phyloP scores from a whole-genome alignment of 2,888 invertebrate species.

The Eurytoma californica region DNA sequence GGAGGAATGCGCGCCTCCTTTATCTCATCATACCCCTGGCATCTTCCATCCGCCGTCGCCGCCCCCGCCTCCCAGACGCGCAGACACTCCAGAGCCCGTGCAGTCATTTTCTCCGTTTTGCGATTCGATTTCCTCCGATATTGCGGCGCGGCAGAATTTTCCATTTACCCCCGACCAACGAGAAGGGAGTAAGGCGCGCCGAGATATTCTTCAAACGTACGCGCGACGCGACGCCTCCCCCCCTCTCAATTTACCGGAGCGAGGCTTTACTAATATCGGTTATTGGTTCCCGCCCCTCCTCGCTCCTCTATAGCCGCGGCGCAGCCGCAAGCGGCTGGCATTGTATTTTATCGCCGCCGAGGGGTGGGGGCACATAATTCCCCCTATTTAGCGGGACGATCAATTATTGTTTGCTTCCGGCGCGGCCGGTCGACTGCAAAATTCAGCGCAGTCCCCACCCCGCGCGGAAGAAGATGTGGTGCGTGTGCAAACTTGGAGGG shows the following conservation, averaged over 20 bases:
- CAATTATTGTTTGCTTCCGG: slow-evolving; percentile 2
- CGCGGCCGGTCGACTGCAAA: neutral
- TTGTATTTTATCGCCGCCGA: slow-evolving; percentile 3
- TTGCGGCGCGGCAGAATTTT: slow-evolving; percentile 69
- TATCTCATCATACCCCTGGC: slow-evolving; percentile 50
- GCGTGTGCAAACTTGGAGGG: neutral
- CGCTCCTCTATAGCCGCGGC: neutral
- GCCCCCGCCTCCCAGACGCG: slow-evolving; percentile 11
- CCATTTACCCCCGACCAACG: slow-evolving; percentile 66
- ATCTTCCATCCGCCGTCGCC: slow-evolving; percentile 36
- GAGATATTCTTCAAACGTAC: slow-evolving; percentile 53
- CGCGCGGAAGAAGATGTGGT: neutral
- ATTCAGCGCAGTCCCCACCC: neutral
- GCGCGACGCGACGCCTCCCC: slow-evolving; percentile 25
- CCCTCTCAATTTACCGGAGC: slow-evolving; percentile 49
- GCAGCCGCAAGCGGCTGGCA: neutral
- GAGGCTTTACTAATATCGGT: slow-evolving; percentile 53
- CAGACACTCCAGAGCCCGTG: slow-evolving; percentile 53
- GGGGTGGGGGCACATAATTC: neutral
- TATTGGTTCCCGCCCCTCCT: slow-evolving; percentile 39
- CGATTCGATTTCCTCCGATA: slow-evolving; percentile 73
- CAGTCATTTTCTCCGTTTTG: slow-evolving; percentile 72
- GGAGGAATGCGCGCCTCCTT: slow-evolving; percentile 66
- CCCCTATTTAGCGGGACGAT: neutral
- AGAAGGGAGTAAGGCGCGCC: slow-evolving; percentile 27